A percentile compares a stretch with the other conserved stretches of the same genome.
Conservation (phyloP, 2,113 vertebrate genomes). For the Ailurus styani region DNA sequence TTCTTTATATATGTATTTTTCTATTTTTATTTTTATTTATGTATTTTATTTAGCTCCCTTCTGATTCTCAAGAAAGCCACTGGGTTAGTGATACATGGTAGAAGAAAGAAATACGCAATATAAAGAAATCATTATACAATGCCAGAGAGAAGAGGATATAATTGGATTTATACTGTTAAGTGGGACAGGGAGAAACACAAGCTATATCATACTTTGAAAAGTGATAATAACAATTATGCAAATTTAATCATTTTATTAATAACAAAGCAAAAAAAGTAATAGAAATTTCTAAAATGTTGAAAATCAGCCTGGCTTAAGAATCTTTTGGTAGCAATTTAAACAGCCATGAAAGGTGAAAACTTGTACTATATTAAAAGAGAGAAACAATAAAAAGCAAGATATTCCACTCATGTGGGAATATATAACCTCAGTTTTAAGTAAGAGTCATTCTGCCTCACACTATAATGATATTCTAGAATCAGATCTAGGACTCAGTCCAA, state of each 20-base stretch:
- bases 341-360: background rate
- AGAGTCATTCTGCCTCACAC: background rate
- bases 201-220: background rate
- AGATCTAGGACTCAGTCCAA: background rate
- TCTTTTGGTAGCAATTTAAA: background rate
- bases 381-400: background rate
- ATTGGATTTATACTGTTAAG: background rate
- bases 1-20: background rate
- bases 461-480: conserved; percentile 29
- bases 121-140: conserved; percentile 9
- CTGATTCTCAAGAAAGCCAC: conserved; percentile 3
- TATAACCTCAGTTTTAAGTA: background rate
- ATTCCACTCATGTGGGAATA: background rate
- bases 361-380: background rate
- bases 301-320: background rate
- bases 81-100: background rate
- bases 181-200: background rate
- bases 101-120: background rate
- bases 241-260: conserved; percentile 19
- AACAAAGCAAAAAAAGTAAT: background rate
- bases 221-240: background rate
- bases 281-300: background rate
- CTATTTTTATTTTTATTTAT: background rate
- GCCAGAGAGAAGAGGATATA: background rate
- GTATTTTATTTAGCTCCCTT: background rate